These are phyloP conservation scores for Hystrix cristata DNA, from an alignment of 2,113 vertebrate species.

Conservation along the genomic window DNA sequence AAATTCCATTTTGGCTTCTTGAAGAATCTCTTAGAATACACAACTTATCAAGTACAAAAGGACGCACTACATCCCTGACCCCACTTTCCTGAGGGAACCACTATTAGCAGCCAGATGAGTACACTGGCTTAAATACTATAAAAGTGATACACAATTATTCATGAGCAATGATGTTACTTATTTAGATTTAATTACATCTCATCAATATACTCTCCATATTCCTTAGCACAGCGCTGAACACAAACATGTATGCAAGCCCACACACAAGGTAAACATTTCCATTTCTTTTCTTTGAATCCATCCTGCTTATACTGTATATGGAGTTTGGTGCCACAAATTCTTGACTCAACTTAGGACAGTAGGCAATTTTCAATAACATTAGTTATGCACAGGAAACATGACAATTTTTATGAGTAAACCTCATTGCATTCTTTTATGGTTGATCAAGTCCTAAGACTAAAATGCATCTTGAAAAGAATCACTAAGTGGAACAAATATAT, in stretches of 20 bases:
- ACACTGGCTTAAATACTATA: conserved; percentile 10
- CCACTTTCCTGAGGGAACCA: conserved; percentile 6
- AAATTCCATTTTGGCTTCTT: conserved; percentile 14
- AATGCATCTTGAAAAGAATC: background rate
- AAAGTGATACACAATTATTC: conserved; percentile 1
- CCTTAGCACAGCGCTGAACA: background rate
- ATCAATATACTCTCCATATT: conserved; percentile 22
- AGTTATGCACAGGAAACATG: conserved; percentile 14
- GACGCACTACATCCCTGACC: conserved; percentile 1
- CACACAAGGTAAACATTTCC: background rate
- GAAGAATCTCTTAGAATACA: conserved; percentile 27
- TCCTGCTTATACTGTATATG: conserved; percentile 2
- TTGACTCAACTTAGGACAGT: background rate
- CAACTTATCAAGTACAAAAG: background rate
- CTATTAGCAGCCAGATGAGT: background rate
- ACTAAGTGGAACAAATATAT: background rate
- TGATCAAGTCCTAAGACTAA: background rate
- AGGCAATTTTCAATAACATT: background rate
- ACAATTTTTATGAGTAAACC: background rate
- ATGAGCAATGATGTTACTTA: background rate
- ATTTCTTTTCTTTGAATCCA: background rate
- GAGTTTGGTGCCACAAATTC: background rate
- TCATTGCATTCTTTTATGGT: background rate
- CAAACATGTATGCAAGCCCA: background rate
- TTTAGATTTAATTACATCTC: conserved; percentile 8